Evolutionary conservation across 2,888 invertebrate species (phyloP), one percentile per base, ranked within the genome.

Genomic region (Syrphus vitripennis): DNA sequence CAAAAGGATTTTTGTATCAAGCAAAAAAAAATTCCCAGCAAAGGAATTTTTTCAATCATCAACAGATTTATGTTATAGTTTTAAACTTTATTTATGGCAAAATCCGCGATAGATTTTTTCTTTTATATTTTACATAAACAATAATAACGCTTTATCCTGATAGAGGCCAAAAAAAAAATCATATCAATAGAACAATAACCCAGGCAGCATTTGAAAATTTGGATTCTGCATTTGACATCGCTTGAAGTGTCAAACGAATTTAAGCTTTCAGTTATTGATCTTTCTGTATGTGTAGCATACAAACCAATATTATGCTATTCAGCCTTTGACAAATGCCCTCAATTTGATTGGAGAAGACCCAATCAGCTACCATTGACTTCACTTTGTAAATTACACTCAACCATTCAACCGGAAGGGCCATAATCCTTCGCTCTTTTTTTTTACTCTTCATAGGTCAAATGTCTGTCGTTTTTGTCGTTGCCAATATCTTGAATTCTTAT

Each of bases 311-410:
- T 37, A 21, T 42, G 50, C 65, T 59, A 57, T 42, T 76, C 71
- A 76, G 71, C 59, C 71, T 81, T 76, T 84, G 84, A 81, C 81
- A 81, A 81, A 81, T 72, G 67, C 71, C 76, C 71, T 42, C 59
- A 53, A 76, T 67, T 59, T 40, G 67, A 77, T 77, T 83, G 50
- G 50, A 50, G 59, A 67, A 53, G 48, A 72, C 67, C 76, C 59
- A 81, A 76, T 80, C 42, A 70, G 45, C 57, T 26, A 34, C 74
- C 70, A 70, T 71, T 55, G 53, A 81, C 53, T 59, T 53, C 76
- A 65, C 61, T 76, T 84, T 76, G 50, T 61, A 45, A 61, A 84
- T 84, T 67, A 75, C 42, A 75, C 59, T 84, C 67, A 72, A 24
- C 67, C 71, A 80, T 76, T 61, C 84, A 76, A 77, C 76, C 67